Percentiles rank a stretch among this genome's conserved stretches.
These are phyloP conservation scores for Lycaena phlaeas DNA, from an alignment of 2,888 invertebrate genomes.

Conservation along the genomic window DNA sequence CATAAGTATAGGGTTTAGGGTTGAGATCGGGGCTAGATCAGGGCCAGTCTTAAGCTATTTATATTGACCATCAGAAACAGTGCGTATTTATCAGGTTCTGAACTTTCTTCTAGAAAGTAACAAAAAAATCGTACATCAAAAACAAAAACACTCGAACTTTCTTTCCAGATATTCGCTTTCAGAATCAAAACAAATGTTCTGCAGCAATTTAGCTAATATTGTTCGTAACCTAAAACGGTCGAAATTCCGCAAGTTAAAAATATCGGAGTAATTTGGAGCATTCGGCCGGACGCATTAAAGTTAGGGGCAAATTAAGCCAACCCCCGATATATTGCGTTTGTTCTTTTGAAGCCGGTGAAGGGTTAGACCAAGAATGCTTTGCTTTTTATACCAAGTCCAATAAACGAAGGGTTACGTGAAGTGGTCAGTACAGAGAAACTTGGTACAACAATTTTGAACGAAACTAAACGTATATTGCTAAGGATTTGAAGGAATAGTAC, in stretches of 20 bases:
- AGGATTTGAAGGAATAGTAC: no score
- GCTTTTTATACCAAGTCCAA: slow-evolving; percentile 66
- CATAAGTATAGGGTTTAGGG: no score
- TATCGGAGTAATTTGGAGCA: slow-evolving; percentile 70
- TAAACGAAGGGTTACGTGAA: slow-evolving; percentile 29
- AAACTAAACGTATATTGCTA: no score
- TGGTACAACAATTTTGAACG: slow-evolving; percentile 2
- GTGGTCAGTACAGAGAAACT: background rate
- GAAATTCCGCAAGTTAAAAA: slow-evolving; percentile 68
- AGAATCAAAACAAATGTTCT: slow-evolving; percentile 12
- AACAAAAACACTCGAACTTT: background rate
- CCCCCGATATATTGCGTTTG: slow-evolving; percentile 72
- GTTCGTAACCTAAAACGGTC: slow-evolving; percentile 59
- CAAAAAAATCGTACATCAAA: no score
- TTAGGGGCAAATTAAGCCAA: slow-evolving; percentile 66
- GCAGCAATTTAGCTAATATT: slow-evolving; percentile 47
- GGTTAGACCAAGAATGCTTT: slow-evolving; percentile 74
- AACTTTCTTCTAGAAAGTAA: no score
- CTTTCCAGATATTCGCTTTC: background rate
- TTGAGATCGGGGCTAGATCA: no score
- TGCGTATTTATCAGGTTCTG: no score
- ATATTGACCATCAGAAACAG: no score
- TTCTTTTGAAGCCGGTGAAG: slow-evolving; percentile 71
- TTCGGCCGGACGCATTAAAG: slow-evolving; percentile 61
- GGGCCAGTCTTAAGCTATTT: no score